Base-by-base conservation (phyloP, 2,113 vertebrate genomes). In the Anthoscopus minutus region DNA sequence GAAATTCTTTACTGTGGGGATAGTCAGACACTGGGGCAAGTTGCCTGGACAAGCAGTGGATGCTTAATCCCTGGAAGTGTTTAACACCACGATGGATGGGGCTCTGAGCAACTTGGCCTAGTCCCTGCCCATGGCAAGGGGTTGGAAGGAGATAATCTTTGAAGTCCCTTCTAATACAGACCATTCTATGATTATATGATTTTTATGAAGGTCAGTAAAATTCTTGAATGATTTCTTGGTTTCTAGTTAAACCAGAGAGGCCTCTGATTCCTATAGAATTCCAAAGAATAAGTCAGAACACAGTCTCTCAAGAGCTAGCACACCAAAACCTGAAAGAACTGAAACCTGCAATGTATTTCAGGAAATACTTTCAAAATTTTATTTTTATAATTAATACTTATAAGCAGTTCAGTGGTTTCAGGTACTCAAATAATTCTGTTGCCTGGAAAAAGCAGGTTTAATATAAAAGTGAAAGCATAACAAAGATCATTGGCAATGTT, bases 11-110 rank as follows among this genome's bases (percentile, higher is more conserved):
- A 27, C n/a, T 27, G 4, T 67, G 38, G 30, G 28, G 16, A 2
- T 40, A n/a, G n/a, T 61, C 47, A 61, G 40, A 47, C 30, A 25
- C 20, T 31, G 6, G 4, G 10, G 8, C 11, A 60, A 45, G 11
- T 22, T 60, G 16, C 15, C 22, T 57, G 35, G 20, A 45, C 21
- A 60, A 47, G 24, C 14, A 67, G 30, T 47, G 38, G 20, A 6
- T 60, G 5, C 5, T 14, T 20, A 30, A 27, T 35, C 9, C 21
- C 21, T 40, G n/a, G 16, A 53, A 82, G 10, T 23, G 24, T 31
- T 23, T 25, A 47, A 3, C 0, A 3, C 7, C 10, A n/a, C 16
- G 16, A 7, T 60, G 33, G 33, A 74, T 33, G 27, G 11, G 21
- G 17, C 17, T 53, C 11, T 35, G n/a, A 89, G n/a, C 8, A 67